Base-by-base conservation (phyloP, 1,140 invertebrate genomes). In the Drosophila elegans region DNA sequence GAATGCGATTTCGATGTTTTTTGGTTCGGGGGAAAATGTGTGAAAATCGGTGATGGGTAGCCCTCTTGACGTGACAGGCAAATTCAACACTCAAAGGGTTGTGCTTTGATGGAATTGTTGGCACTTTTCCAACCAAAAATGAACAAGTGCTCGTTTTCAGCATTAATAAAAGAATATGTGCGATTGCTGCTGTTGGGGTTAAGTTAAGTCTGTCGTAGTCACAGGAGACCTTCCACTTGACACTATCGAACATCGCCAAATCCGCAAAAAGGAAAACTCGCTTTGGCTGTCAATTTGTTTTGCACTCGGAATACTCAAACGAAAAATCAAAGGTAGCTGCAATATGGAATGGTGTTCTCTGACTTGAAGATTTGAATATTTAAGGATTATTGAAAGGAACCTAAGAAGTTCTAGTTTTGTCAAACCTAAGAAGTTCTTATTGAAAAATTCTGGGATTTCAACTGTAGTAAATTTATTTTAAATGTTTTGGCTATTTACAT, bases 101-200 rank as follows among this genome's bases (percentile, higher is more conserved):
- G 71, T 79, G 76, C 79, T 89, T 83, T 88, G 84, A 89, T 83
- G 63, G 72, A 88, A 89, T 59, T 89, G 72, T 80, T 83, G 78
- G 63, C 84, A 83, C 54, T 89, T 88, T 88, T 88, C 29, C 36
- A 56, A 55, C 39, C 74, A 83, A 86, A 77, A 88, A 75, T 56
- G 9, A 13, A 16, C 7, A 29, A 67, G 0, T 34, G 12, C 42
- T 25, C 56, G 44, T 10, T 83, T 74, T 74, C 42, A 64, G 59
- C 78, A 85, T 85, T 80, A 85, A 81, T 74, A 85, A 66, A 75
- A 79, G 61, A 67, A 54, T 62, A 54, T 46, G 25, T 56, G 39
- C 46, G 48, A 55, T 49, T 56, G 67, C n/a, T 56, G 46, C 11
- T 21, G 10, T 7, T 21, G 32, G 71, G 74, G 73, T 59, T 76